A percentile compares a stretch with the other conserved stretches of the same genome.
Evolutionary conservation across 2,888 invertebrate genomes (phyloP).

Genomic region (Pilophorus perplexus): DNA sequence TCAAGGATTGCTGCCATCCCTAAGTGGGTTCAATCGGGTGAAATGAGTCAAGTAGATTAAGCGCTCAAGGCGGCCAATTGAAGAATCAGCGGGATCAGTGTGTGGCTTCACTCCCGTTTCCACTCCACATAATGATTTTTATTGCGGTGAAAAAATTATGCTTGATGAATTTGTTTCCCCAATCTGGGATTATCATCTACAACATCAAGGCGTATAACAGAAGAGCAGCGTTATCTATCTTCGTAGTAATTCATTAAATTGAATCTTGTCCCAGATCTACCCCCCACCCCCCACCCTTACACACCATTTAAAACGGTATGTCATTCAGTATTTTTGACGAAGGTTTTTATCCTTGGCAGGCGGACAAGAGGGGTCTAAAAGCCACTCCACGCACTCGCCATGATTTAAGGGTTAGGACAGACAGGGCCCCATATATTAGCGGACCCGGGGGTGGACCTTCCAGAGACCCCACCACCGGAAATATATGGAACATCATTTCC

Average conservation of each 20-base stretch:
- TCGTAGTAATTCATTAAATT: constrained; percentile 11
- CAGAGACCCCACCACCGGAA: constrained; percentile 17
- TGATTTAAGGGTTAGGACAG: constrained; percentile 28
- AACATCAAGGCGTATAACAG: too few species aligned
- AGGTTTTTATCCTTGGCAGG: constrained; percentile 23
- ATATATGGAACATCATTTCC: constrained; percentile 37
- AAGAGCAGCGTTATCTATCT: too few species aligned
- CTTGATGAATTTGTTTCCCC: too few species aligned
- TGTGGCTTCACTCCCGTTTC: too few species aligned
- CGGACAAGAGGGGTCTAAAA: constrained; percentile 21
- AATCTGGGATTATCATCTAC: too few species aligned
- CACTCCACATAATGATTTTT: too few species aligned
- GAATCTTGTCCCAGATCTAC: background rate
- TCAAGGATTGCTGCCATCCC: too few species aligned
- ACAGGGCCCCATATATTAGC: constrained; percentile 33
- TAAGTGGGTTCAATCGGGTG: too few species aligned
- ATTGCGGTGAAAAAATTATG: too few species aligned
- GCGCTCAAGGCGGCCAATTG: too few species aligned
- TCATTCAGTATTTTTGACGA: constrained; percentile 35
- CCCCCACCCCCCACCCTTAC: background rate
- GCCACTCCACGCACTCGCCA: constrained; percentile 20
- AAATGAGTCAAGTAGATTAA: too few species aligned
- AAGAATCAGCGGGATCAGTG: too few species aligned
- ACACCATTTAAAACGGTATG: background rate
- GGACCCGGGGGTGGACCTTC: constrained; percentile 1